phyloP scores from a whole-genome alignment of 2,888 invertebrate species.

The Cordilura impudica region DNA sequence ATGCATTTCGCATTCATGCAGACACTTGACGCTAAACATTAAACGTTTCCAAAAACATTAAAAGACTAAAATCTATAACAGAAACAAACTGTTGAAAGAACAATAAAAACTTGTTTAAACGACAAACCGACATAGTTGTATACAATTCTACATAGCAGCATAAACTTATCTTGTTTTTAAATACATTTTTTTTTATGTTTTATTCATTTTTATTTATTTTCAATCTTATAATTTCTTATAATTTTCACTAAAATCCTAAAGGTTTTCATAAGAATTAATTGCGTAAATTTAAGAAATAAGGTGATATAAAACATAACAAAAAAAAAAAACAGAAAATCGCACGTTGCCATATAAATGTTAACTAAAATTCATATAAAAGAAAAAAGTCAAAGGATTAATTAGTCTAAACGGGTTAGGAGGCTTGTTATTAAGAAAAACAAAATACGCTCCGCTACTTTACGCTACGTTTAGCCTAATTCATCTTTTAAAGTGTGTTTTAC shows the following conservation, averaged over 20 bases:
- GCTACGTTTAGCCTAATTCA: too few species aligned
- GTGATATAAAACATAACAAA: constrained; percentile 9
- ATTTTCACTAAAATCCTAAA: neutral
- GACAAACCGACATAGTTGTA: neutral
- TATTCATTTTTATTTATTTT: neutral
- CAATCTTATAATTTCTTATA: neutral
- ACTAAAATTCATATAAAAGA: constrained; percentile 4
- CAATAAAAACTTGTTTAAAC: neutral
- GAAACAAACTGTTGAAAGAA: neutral
- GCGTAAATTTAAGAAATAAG: neutral
- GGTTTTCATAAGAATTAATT: constrained; percentile 8
- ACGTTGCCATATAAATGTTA: constrained; percentile 42
- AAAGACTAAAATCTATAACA: neutral
- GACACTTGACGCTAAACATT: neutral
- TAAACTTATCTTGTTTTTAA: neutral
- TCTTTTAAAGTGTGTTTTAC: constrained; percentile 27
- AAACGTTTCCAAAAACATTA: neutral
- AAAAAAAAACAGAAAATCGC: constrained; percentile 3
- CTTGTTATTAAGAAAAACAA: too few species aligned
- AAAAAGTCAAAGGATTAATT: constrained; percentile 28
- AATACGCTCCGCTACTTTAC: too few species aligned
- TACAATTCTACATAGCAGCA: constrained; percentile 61
- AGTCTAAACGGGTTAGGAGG: too few species aligned
- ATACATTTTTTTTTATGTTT: neutral
- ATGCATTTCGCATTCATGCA: constrained; percentile 24